Base-by-base conservation (phyloP, 2,113 vertebrate species). In the Poecile atricapillus region DNA sequence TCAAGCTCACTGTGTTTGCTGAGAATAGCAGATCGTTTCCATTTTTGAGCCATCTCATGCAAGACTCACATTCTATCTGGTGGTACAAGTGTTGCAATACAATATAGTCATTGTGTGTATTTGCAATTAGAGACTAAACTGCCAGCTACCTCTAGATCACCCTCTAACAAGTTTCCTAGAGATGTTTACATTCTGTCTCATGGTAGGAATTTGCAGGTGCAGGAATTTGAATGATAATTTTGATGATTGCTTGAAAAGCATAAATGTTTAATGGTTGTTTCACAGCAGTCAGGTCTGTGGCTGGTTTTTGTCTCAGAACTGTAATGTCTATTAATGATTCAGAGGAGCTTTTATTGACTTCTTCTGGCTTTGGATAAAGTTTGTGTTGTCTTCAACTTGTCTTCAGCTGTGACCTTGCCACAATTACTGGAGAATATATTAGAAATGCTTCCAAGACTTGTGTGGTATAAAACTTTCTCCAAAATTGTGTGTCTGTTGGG, bases 31-130 rank as follows among this genome's bases (percentile, higher is more conserved):
- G 92, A 91, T 92, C 22, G 83, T 96, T 79, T 91, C 92, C 96
- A 89, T 97, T 96, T 90, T 86, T 94, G 96, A 95, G 91, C 89
- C 96, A 97, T 97, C 95, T 92, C 97, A 97, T 94, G 96, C 97
- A 89, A 91, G 93, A 77, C 59, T 88, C 87, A 62, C 78, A 80
- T 90, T 89, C 70, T 94, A n/a, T 82, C 77, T 90, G 83, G 83
- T 82, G 56, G 96, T 97, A 92, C 97, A 97, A 97, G 94, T 97
- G 96, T 97, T 97, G 96, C 96, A 97, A 97, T 97, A 96, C 96
- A 95, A 87, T 73, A 85, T 39, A 97, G 92, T 93, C 91, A 90
- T 95, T 24, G 1, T 84, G 84, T 6, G 5, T 75, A 37, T 79
- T 91, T 93, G 52, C 63, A 83, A 47, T 91, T 83, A 76, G 53